Base-by-base conservation (phyloP, 2,888 invertebrate genomes). In the Stenotaenia linearis region DNA sequence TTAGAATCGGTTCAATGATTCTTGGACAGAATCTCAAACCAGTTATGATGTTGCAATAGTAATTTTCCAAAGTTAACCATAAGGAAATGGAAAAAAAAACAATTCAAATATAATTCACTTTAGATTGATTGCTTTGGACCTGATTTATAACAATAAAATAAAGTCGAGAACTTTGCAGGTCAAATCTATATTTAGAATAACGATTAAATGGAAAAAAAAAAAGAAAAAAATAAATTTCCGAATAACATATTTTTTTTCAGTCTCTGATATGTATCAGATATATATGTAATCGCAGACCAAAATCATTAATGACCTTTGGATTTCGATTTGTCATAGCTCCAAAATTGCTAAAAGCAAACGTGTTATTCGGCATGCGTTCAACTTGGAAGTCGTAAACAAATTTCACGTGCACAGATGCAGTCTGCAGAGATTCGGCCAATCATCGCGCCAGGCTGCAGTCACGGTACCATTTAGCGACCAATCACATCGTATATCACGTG, bases 401-500 rank as follows among this genome's bases (percentile, higher is more conserved):
- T 56, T 56, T 56, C 56, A 56, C 56, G 56, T 56, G 56, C 18
- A 2, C 56, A 56, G 7, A 56, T 56, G 15, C 56, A 56, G 7
- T 56, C 56, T 18, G 18, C 18, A 18, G 23, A 18, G n/a, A 15
- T 56, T 56, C 56, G 1, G 18, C 56, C 56, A 56, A 56, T 56
- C 56, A n/a, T 23, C 4, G 9, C 56, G 15, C 15, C 23, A 18
- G 1, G 6, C 9, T 1, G 2, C 15, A 56, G 21, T 56, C 56
- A 56, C 56, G 18, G 56, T 18, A 21, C 21, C 21, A 23, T 7
- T 6, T 56, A 2, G 23, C 56, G n/a, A 56, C 56, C 56, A 56
- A 56, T 94, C 95, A 80, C 90, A 81, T 80, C 77, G 18, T 45
- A 75, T 82, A 81, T 82, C 82, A 82, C 82, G 81, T 81, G 80